Evolutionary conservation across 2,888 invertebrate genomes (phyloP), one percentile per base, ranked within the genome.

Genomic region (Oscheius onirici): DNA sequence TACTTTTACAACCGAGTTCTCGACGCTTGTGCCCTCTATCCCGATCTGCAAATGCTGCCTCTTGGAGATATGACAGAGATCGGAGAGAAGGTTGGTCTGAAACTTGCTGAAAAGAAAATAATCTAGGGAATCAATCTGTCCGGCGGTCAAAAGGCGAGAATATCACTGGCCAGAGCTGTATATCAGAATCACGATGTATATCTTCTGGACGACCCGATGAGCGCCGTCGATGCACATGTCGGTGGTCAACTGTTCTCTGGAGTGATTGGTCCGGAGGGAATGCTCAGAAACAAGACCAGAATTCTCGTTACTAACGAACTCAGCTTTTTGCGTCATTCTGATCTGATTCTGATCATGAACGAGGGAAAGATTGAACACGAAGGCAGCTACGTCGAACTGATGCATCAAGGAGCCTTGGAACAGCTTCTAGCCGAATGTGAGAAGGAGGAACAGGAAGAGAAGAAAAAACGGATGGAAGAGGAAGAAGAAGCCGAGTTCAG

Each of bases 171-270:
- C 0, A 91, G 96, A 79, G 95, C 95, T 1, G 95, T 95, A 1
- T 96, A 95, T 89, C 92, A 91, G 85, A 92, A 95, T 89, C 92
- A 93, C 0, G 95, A 96, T 86, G 91, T 95, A 76, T 97, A 95
- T 89, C 92, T 95, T 86, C 90, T 99, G 84, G 97, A 99, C 88
- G 97, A 99, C 91, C 97, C 97, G 1, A 88, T 92, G 69, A 95
- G 94, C 88, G 97, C 97, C 5, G 97, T 97, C 1, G 97, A 97
- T 89, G 92, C 95, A 44, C 97, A 97, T 88, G 97, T 97, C 60
- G 97, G 97, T 15, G 95, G 95, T 89, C 96, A 83, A 73, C 69
- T 86, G 8, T 86, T 86, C 72, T 77, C 73, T 17, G 74, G 83
- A 22, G 85, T 86, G 2, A 84, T 86, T 63, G 86, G 86, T 5